Base-by-base conservation (phyloP, 1,140 invertebrate genomes). In the Aphelenchoides avenae region DNA sequence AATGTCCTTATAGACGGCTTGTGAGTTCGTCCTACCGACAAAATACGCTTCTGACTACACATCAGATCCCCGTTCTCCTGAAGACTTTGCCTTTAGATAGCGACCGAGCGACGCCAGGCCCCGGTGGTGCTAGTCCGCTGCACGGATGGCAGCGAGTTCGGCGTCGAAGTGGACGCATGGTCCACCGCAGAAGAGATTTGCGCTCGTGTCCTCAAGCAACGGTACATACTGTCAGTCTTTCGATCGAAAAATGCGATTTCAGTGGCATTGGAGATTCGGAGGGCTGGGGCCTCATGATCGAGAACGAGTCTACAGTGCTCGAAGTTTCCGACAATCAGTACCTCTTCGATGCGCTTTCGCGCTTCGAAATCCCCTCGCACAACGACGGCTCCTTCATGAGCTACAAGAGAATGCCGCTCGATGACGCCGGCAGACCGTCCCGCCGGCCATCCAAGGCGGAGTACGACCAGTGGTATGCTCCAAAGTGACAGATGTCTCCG, bases 121-220 rank as follows among this genome's bases (percentile, higher is more conserved):
- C 22, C 48, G 29, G 43, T 68, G 0, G 44, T 71, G 11, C 34
- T 49, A 49, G 18, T 56, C 42, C 44, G 39, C 47, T 50, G 59
- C 61, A 63, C 59, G 22, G 55, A 85, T 83, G 83, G 79, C 83
- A 86, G 57, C 83, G 5, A 83, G 85, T 48, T 85, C 85, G 30
- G 85, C 87, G 33, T 84, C 85, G 49, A 86, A 47, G 52, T 91
- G 18, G 88, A 93, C 70, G 89, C 90, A 0, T 95, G 91, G 91
- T 91, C 87, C 11, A 88, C 87, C 13, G 91, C 88, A 60, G 89
- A 94, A 76, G 85, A 89, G 67, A 85, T 88, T 58, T 81, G 81
- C 48, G 58, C 67, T 1, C 48, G 48, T 47, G 46, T 79, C 33
- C 56, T 80, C 26, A 48, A 30, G 41, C 13, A 48, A 49, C 22